Percentiles rank a stretch among this genome's conserved stretches.
These are phyloP conservation scores for Scaptomyza graminum DNA, from an alignment of 1,140 invertebrate species.

Conservation along the genomic window DNA sequence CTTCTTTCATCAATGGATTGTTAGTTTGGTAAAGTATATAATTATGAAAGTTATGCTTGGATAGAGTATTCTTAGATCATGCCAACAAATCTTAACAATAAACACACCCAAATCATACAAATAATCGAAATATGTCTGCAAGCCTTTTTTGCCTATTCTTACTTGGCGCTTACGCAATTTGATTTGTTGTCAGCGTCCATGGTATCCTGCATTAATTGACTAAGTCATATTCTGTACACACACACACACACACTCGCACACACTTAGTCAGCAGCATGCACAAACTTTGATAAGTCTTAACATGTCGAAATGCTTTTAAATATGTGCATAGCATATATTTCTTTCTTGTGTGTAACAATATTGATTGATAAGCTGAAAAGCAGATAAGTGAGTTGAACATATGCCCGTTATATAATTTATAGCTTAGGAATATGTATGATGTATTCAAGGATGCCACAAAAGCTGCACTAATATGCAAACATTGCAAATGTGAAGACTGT, in stretches of 20 bases:
- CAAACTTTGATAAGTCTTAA: not conserved
- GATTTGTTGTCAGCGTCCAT: constrained; percentile 10
- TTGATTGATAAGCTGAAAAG: not conserved
- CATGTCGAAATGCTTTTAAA: constrained; percentile 13
- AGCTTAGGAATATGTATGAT: not conserved
- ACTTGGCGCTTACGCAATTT: constrained; percentile 32
- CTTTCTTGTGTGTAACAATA: not conserved
- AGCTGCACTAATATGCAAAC: not conserved
- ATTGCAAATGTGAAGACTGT: not conserved
- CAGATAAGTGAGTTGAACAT: not conserved
- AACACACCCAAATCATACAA: not conserved
- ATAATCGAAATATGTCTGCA: constrained; percentile 22
- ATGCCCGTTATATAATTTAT: not conserved
- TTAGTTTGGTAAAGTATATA: too few species aligned
- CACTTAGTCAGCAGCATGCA: not conserved
- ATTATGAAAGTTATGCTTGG: too few species aligned
- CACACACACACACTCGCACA: not conserved
- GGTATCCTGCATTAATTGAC: constrained; percentile 13
- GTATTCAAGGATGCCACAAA: not conserved
- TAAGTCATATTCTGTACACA: not conserved
- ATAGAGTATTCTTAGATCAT: constrained; percentile 16
- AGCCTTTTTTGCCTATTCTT: constrained; percentile 9
- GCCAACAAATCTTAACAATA: constrained; percentile 30
- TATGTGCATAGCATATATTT: not conserved
- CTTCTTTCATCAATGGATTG: too few species aligned